Evolutionary conservation across 2,888 invertebrate species (phyloP).

Genomic region (Lasioglossum oenotherae): DNA sequence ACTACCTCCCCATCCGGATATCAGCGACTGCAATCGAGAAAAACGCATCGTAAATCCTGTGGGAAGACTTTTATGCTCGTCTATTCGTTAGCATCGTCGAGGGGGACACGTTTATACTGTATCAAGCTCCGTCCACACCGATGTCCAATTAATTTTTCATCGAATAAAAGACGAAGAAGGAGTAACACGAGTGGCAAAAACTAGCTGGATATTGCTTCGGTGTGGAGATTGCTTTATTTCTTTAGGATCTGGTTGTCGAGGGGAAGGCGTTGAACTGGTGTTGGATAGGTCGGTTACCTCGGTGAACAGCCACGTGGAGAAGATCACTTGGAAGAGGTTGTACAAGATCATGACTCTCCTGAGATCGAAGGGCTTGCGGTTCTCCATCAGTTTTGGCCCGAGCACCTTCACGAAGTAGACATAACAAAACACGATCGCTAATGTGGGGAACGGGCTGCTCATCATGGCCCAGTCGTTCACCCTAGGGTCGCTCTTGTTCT

Average conservation of each 20-base stretch:
- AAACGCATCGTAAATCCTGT: not conserved
- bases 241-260: not conserved
- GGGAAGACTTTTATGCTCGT: not conserved
- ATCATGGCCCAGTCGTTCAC: constrained; percentile 93
- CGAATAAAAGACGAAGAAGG: not conserved
- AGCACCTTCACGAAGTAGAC: constrained; percentile 90
- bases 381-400: constrained; percentile 94
- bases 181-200: too few species aligned
- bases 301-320: constrained; percentile 90
- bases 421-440: constrained; percentile 90
- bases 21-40: constrained; percentile 83
- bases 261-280: not conserved
- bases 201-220: not conserved
- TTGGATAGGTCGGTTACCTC: constrained; percentile 86
- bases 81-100: not conserved
- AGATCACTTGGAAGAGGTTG: constrained; percentile 93
- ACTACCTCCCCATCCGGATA: constrained; percentile 89
- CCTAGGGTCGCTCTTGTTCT: constrained; percentile 93
- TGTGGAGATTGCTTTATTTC: not conserved
- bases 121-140: not conserved
- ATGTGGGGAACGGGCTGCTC: constrained; percentile 92
- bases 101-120: not conserved
- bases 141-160: not conserved
- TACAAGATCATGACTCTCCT: constrained; percentile 91
- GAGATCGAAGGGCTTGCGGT: constrained; percentile 92